These are phyloP conservation scores for Thaleichthys pacificus DNA, from an alignment of 2,797 vertebrate species.

Conservation along the genomic window DNA sequence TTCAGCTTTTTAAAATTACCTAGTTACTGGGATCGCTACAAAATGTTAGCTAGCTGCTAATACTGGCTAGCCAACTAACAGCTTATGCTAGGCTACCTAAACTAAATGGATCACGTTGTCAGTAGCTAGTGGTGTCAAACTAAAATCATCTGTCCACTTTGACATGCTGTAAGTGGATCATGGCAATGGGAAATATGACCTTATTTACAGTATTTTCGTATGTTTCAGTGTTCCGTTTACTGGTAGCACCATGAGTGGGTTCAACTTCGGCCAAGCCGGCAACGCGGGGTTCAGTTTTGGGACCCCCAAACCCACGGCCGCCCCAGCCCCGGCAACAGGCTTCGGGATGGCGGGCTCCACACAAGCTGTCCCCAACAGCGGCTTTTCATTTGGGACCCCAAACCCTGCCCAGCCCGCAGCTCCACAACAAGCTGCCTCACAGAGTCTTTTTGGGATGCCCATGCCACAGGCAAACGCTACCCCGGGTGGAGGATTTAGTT, in stretches of 20 bases:
- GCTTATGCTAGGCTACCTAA: neutral
- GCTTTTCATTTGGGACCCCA: conserved; percentile 76
- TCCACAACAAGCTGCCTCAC: conserved; percentile 32
- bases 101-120: neutral
- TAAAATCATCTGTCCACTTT: neutral
- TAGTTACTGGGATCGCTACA: too few species aligned
- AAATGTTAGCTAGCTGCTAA: neutral
- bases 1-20: too few species aligned
- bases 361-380: conserved; percentile 38
- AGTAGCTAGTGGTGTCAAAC: too few species aligned
- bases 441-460: conserved; percentile 71
- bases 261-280: conserved; percentile 77
- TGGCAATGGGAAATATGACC: neutral
- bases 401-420: conserved; percentile 34
- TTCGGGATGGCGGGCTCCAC: conserved; percentile 66
- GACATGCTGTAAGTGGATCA: neutral
- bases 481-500: conserved; percentile 67
- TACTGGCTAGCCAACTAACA: neutral
- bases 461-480: conserved; percentile 41
- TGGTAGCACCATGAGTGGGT: conserved; percentile 74
- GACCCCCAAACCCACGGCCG: conserved; percentile 68
- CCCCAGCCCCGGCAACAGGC: conserved; percentile 51
- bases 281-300: conserved; percentile 79
- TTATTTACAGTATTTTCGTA: neutral
- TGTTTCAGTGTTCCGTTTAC: neutral